Evolutionary conservation across 2,888 invertebrate species (phyloP), one percentile per base, ranked within the genome.

Genomic region (Chalcis sispes): DNA sequence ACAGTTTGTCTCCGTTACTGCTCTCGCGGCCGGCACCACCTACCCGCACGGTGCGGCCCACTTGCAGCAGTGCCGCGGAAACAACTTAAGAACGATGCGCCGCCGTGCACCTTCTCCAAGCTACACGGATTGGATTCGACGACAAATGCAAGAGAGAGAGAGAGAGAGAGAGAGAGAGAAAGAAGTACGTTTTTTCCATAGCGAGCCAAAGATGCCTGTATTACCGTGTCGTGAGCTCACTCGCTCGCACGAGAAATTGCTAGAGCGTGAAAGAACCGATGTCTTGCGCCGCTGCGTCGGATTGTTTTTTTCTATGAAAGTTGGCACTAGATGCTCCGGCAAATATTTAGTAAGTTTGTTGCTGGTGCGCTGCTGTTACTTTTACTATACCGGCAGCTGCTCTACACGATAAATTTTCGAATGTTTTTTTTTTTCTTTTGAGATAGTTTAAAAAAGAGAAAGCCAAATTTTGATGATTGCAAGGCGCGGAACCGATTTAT

Each of bases 1-100:
- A 56, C 86, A 84, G 86, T 87, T 87, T 87, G 87, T 87, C 86
- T 86, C 85, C 83, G 84, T 86, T 85, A 83, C 83, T 81, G 80
- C 84, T 82, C 13, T 18, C 8, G 4, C 23, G 27, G 59, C 4
- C 40, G 36, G 7, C 13, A 40, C 15, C 56, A 46, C 48, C 46
- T 36, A 48, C 56, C 18, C 65, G 65, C n/a, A n/a, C n/a, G n/a
- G n/a, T n/a, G n/a, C n/a, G n/a, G n/a, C n/a, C n/a, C n/a, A n/a
- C n/a, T n/a, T n/a, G n/a, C n/a, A n/a, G n/a, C n/a, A n/a, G n/a
- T n/a, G n/a, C n/a, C n/a, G n/a, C n/a, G n/a, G n/a, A n/a, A n/a
- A n/a, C n/a, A n/a, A n/a, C n/a, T n/a, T n/a, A n/a, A n/a, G n/a
- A n/a, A n/a, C n/a, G n/a, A n/a, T n/a, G n/a, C n/a, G n/a, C n/a